These are phyloP conservation scores for Amblyornis subalaris DNA, from an alignment of 2,113 vertebrate genomes.

Conservation along the genomic window DNA sequence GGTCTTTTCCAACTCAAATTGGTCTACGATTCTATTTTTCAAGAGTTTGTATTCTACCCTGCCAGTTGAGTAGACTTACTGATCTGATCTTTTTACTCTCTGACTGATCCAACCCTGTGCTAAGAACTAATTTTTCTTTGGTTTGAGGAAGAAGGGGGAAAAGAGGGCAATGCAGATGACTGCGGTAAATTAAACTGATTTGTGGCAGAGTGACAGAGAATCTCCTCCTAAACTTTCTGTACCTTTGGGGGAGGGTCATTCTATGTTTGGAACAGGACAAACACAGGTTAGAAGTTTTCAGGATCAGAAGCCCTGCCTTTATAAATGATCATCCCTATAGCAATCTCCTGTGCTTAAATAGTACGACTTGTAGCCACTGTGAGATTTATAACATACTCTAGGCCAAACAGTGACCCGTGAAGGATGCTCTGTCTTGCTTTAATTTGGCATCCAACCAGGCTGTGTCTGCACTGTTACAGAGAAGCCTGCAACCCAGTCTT, in stretches of 20 bases:
- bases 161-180: neutral
- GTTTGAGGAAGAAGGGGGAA: neutral
- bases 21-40: neutral
- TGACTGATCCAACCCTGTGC: no score
- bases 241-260: neutral
- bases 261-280: neutral
- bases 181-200: slow-evolving; percentile 17
- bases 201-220: neutral
- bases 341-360: slow-evolving; percentile 51
- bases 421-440: slow-evolving; percentile 32
- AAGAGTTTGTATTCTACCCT: neutral
- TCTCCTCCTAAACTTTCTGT: slow-evolving; percentile 25
- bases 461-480: slow-evolving; percentile 2
- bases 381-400: slow-evolving; percentile 54
- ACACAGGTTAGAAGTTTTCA: slow-evolving; percentile 41
- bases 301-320: slow-evolving; percentile 18
- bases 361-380: slow-evolving; percentile 32
- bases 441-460: slow-evolving; percentile 39
- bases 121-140: neutral
- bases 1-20: neutral
- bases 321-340: slow-evolving; percentile 39
- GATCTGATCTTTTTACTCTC: neutral
- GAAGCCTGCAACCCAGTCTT: neutral
- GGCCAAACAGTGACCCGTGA: slow-evolving; percentile 54
- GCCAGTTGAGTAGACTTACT: neutral